Evolutionary conservation across 2,888 invertebrate genomes (phyloP), one percentile per base, ranked within the genome.

Genomic region (Drosophila borborema): DNA sequence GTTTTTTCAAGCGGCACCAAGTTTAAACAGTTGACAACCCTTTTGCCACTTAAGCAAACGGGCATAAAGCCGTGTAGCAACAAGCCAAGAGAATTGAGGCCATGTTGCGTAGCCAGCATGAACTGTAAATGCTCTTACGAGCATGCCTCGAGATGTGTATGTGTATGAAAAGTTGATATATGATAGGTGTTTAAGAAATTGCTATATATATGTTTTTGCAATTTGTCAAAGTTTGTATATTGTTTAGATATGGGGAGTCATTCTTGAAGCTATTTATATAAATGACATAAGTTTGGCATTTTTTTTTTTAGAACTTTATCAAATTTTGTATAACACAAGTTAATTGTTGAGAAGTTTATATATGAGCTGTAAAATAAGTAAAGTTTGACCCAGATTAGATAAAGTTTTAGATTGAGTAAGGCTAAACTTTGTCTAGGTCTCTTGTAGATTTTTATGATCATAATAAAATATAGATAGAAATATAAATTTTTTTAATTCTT

Each of bases 1-100:
- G 55, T 55, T 55, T 14, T 51, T 28, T 41, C 40, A 41, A 38
- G 40, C 18, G 40, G 12, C 12, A 55, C 10, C 54, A 14, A 43
- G 55, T 16, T 23, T 55, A 28, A 28, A 28, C 55, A 41, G 55
- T 40, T 55, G 55, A 55, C 55, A 55, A 55, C 55, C 55, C 55
- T 41, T 55, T 55, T 28, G 41, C 12, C 55, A 55, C 55, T 55
- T 55, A 40, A 31, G 55, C 38, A 18, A 28, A 55, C 55, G 40
- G 12, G 0, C 28, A n/a, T 28, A 55, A 55, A n/a, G 14, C n/a
- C 55, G n/a, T 40, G 23, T 41, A 23, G 40, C 34, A 53, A 54
- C 53, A 20, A 20, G 53, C 34, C 8, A 16, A 54, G 23, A 16
- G 53, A 23, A 9, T 1, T 14, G 23, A 23, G 16, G 16, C 31